Evolutionary conservation across 2,888 invertebrate genomes (phyloP).

Genomic region (Odontocerum albicorne): DNA sequence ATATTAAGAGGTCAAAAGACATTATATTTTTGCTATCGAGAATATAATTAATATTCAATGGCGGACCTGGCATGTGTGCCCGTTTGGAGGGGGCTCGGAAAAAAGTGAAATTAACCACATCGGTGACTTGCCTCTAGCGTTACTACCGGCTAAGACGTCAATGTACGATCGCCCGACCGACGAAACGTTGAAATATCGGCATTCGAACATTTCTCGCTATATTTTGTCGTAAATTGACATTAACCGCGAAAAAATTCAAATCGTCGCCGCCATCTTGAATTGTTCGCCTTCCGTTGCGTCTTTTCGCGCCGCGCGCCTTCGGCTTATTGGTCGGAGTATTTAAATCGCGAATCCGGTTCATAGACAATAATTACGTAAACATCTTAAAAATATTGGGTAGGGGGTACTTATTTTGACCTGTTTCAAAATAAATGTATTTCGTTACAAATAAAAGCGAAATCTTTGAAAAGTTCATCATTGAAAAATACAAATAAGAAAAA

Average conservation of each 20-base stretch:
- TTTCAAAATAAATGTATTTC: too few relatives aligned
- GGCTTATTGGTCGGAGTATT: constrained; percentile 14
- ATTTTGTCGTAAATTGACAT: constrained; percentile 2
- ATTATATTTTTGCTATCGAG: too few relatives aligned
- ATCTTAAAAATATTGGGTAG: too few relatives aligned
- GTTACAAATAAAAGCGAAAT: too few relatives aligned
- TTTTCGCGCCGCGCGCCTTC: constrained; percentile 12
- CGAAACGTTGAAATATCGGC: constrained; percentile 10
- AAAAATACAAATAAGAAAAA: too few relatives aligned
- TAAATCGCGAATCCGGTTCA: constrained; percentile 8
- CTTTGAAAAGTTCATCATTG: too few relatives aligned
- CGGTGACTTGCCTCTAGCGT: constrained; percentile 7
- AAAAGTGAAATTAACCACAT: constrained; percentile 19
- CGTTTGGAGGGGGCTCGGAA: constrained; percentile 9
- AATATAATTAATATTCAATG: not conserved
- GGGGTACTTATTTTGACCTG: too few relatives aligned
- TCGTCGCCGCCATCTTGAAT: constrained; percentile 9
- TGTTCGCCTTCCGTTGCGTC: not conserved
- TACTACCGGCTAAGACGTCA: constrained; percentile 5
- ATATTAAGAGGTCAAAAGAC: constrained; percentile 14
- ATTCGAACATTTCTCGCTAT: not conserved
- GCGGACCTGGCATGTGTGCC: constrained; percentile 4
- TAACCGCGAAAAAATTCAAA: constrained; percentile 19
- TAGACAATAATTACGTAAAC: too few relatives aligned
- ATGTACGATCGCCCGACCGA: constrained; percentile 12